phyloP scores from a whole-genome alignment of 2,113 vertebrate genomes.

The Hemiscyllium ocellatum region DNA sequence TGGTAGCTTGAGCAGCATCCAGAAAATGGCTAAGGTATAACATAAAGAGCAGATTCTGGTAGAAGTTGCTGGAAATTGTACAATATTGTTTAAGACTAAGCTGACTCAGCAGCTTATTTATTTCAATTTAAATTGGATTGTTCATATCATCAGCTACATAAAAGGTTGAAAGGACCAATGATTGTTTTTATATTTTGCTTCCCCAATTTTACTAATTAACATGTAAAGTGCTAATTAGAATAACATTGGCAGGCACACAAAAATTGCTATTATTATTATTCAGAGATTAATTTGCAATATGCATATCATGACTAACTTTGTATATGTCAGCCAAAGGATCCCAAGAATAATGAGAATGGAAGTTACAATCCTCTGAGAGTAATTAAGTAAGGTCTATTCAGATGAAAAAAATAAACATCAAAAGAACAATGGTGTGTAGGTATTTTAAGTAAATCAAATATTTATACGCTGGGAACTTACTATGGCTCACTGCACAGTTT shows the following conservation, averaged over 20 bases:
- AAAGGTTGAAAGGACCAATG: background rate
- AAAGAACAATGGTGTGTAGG: conserved; percentile 41
- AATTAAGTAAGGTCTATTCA: conserved; percentile 51
- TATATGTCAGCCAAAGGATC: conserved; percentile 43
- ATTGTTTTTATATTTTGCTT: background rate
- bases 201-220: conserved; percentile 41
- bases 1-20: background rate
- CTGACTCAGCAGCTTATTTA: background rate
- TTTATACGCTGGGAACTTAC: conserved; percentile 39
- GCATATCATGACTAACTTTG: conserved; percentile 43
- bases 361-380: conserved; percentile 47
- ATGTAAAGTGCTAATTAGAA: conserved; percentile 44
- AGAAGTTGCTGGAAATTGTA: background rate
- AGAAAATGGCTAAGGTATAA: background rate
- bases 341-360: conserved; percentile 44
- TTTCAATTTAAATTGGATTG: background rate
- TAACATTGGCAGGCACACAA: conserved; percentile 40
- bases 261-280: conserved; percentile 47
- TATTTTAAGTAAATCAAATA: conserved; percentile 42
- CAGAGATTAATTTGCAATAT: conserved; percentile 46
- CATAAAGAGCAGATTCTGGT: background rate
- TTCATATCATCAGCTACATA: background rate
- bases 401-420: conserved; percentile 44
- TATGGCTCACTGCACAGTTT: conserved; percentile 38
- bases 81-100: background rate